Conservation (phyloP, 2,888 invertebrate genomes). For the Aspidiotus destructor region DNA sequence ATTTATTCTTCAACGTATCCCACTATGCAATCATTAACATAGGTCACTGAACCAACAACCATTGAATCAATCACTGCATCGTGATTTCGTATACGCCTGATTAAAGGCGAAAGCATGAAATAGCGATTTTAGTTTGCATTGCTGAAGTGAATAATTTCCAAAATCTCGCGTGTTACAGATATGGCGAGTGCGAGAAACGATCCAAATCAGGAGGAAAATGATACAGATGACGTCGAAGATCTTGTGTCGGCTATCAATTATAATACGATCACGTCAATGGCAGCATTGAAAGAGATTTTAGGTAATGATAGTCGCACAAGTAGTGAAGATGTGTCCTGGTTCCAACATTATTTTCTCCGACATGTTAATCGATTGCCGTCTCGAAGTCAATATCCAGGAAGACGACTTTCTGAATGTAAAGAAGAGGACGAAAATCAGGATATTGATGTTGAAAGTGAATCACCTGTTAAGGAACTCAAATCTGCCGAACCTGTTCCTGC, state of each 20-base stretch:
- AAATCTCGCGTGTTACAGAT: background rate
- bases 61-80: too few species aligned
- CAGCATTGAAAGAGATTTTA: conserved; percentile 58
- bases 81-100: background rate
- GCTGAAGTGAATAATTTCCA: background rate
- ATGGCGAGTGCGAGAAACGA: conserved; percentile 23
- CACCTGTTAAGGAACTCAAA: conserved; percentile 15
- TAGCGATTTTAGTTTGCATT: background rate
- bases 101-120: conserved; percentile 2
- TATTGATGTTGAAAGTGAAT: conserved; percentile 30
- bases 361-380: conserved; percentile 62
- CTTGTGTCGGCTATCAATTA: conserved; percentile 58
- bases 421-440: conserved; percentile 60
- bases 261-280: conserved; percentile 55
- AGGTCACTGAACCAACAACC: too few species aligned
- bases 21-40: too few species aligned
- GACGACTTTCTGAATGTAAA: conserved; percentile 68
- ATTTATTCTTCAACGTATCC: too few species aligned
- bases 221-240: conserved; percentile 54
- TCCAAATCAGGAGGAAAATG: conserved; percentile 38
- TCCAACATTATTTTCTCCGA: conserved; percentile 63
- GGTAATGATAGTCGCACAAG: conserved; percentile 45
- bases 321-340: conserved; percentile 49
- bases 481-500: too few species aligned
- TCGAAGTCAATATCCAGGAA: conserved; percentile 43